Evolutionary conservation across 2,888 invertebrate species (phyloP).

Genomic region (Drosophila neotestacea): DNA sequence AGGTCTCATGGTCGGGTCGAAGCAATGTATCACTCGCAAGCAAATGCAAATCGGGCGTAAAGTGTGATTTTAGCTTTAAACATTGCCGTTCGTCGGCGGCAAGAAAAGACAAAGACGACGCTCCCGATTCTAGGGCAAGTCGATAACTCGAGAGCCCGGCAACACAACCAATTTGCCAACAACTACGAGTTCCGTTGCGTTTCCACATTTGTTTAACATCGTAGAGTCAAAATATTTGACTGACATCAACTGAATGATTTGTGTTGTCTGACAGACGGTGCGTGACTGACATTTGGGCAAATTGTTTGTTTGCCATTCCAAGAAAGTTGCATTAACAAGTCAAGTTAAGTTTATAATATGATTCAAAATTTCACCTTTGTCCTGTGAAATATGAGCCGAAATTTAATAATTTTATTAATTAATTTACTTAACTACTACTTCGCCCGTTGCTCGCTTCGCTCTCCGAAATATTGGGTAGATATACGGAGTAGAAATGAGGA

Average conservation of each 20-base stretch:
- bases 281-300: constrained; percentile 37
- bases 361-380: not conserved
- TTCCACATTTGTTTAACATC: constrained; percentile 43
- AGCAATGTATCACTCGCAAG: constrained; percentile 46
- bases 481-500: too few relatives aligned
- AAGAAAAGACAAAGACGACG: constrained; percentile 31
- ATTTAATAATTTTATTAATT: not conserved
- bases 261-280: constrained; percentile 19
- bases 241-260: constrained; percentile 38
- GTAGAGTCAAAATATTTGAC: constrained; percentile 73
- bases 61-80: constrained; percentile 72
- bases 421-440: too few relatives aligned
- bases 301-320: not conserved
- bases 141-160: constrained; percentile 1
- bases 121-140: constrained; percentile 60
- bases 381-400: not conserved
- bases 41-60: constrained; percentile 76
- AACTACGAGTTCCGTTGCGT: constrained; percentile 48
- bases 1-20: constrained; percentile 11
- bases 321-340: not conserved
- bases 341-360: not conserved
- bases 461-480: too few relatives aligned
- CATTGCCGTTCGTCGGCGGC: constrained; percentile 41
- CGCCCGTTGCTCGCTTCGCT: too few relatives aligned
- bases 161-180: constrained; percentile 2